Conservation (phyloP, 1,140 invertebrate species). For the Penaeus japonicus region DNA sequence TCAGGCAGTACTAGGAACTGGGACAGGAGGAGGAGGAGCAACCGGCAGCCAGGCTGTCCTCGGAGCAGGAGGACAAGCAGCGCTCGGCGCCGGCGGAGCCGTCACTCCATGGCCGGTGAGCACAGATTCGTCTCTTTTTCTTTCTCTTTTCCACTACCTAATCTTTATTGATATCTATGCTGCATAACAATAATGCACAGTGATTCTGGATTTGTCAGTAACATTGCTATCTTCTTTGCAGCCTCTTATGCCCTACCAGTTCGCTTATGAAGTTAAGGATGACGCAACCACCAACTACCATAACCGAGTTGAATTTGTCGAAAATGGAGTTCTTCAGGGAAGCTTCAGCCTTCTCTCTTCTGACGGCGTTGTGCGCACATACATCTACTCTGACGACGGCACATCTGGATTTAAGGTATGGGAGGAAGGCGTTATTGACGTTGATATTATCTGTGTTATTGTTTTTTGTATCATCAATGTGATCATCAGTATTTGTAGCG, state of each 20-base stretch:
- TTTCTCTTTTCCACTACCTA: too few relatives aligned
- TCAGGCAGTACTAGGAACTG: not conserved
- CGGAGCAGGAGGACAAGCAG: not conserved
- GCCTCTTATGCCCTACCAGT: conserved; percentile 50
- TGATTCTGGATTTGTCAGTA: not conserved
- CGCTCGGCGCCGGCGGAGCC: not conserved
- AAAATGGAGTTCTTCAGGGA: conserved; percentile 43
- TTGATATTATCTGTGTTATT: not conserved
- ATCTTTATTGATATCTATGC: not conserved
- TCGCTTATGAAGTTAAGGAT: conserved; percentile 47
- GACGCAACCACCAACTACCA: conserved; percentile 43
- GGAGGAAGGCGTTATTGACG: not conserved
- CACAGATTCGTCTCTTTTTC: too few relatives aligned
- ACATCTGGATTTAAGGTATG: conserved; percentile 42
- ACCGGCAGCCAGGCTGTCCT: not conserved
- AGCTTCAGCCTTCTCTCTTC: conserved; percentile 44
- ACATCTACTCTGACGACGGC: conserved; percentile 41
- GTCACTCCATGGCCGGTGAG: not conserved
- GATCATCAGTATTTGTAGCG: too few relatives aligned
- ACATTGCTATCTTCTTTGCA: not conserved
- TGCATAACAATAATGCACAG: not conserved
- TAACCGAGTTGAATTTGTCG: conserved; percentile 42
- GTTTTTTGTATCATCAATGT: too few relatives aligned
- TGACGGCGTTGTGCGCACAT: conserved; percentile 44
- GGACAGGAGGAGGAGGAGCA: not conserved